A percentile compares a stretch with the other conserved stretches of the same genome.
These are phyloP conservation scores for Campylomormyrus numenius DNA, from an alignment of 2,113 vertebrate genomes.

Conservation along the genomic window DNA sequence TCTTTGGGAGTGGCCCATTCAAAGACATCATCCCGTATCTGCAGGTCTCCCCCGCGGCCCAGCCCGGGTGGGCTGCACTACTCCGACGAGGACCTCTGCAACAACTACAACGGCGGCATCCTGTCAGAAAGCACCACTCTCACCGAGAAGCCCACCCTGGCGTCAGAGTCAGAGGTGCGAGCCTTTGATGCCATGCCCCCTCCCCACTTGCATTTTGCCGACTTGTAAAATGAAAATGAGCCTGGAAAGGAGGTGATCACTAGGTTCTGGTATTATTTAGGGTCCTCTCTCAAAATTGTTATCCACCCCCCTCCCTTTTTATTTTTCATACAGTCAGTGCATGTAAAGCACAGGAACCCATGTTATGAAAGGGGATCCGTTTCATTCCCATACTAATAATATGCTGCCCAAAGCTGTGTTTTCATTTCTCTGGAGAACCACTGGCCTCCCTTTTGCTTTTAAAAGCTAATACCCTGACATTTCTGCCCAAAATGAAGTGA, in stretches of 20 bases:
- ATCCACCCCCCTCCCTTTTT: not conserved
- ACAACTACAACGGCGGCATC: conserved; percentile 80
- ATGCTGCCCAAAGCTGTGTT: not conserved
- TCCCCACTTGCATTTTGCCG: not conserved
- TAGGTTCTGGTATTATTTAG: not conserved
- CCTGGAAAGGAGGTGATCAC: not conserved
- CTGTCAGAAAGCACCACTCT: conserved; percentile 76
- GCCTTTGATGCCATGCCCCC: not conserved
- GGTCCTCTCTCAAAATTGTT: not conserved
- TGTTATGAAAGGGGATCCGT: not conserved
- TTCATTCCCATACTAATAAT: not conserved
- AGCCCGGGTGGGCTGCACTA: conserved; percentile 88
- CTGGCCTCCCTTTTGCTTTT: not conserved
- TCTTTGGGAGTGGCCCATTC: not conserved
- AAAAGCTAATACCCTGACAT: not conserved
- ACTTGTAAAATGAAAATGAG: not conserved
- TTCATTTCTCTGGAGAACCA: not conserved
- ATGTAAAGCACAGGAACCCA: not conserved
- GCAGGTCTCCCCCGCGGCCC: conserved; percentile 86
- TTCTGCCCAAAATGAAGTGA: not conserved
- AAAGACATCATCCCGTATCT: not conserved
- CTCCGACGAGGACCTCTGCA: conserved; percentile 89
- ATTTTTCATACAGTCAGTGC: not conserved
- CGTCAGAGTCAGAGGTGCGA: conserved; percentile 81
- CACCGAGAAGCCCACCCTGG: conserved; percentile 75